Evolutionary conservation across 1,140 invertebrate genomes (phyloP).

Genomic region (Prorops nasuta): DNA sequence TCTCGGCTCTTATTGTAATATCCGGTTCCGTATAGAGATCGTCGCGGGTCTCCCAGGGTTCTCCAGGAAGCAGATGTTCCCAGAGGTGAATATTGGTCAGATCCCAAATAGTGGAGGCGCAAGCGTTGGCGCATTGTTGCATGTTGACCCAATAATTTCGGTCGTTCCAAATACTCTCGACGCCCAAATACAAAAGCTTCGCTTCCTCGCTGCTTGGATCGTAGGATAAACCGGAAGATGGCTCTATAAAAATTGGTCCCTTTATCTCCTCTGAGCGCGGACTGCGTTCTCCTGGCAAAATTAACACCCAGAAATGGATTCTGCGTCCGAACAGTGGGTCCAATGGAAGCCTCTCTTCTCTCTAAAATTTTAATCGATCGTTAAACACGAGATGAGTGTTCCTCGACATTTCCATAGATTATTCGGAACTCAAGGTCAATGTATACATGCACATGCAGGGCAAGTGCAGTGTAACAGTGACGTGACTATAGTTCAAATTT

Average conservation of each 20-base stretch:
- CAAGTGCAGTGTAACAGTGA: no score
- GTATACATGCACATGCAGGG: no score
- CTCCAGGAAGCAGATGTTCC: constrained; percentile 70
- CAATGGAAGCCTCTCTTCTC: constrained; percentile 69
- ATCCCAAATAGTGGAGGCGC: constrained; percentile 59
- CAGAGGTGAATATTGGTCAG: constrained; percentile 62
- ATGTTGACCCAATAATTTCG: constrained; percentile 84
- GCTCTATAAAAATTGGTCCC: constrained; percentile 78
- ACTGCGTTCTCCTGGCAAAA: constrained; percentile 59
- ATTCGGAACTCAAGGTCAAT: no score
- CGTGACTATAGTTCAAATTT: no score
- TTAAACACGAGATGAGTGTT: not conserved
- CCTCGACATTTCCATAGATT: no score
- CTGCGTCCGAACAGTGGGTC: constrained; percentile 74
- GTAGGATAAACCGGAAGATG: constrained; percentile 66
- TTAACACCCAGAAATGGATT: constrained; percentile 81
- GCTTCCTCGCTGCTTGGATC: constrained; percentile 53
- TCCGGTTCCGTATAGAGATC: constrained; percentile 34
- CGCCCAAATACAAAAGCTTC: constrained; percentile 67
- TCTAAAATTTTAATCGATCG: constrained; percentile 6
- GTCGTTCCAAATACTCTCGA: constrained; percentile 86
- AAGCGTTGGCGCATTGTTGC: constrained; percentile 59
- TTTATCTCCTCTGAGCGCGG: constrained; percentile 54
- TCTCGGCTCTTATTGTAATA: constrained; percentile 53
- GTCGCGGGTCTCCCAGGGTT: constrained; percentile 45